phyloP scores from a whole-genome alignment of 2,888 invertebrate species.

The Phortica magna region DNA sequence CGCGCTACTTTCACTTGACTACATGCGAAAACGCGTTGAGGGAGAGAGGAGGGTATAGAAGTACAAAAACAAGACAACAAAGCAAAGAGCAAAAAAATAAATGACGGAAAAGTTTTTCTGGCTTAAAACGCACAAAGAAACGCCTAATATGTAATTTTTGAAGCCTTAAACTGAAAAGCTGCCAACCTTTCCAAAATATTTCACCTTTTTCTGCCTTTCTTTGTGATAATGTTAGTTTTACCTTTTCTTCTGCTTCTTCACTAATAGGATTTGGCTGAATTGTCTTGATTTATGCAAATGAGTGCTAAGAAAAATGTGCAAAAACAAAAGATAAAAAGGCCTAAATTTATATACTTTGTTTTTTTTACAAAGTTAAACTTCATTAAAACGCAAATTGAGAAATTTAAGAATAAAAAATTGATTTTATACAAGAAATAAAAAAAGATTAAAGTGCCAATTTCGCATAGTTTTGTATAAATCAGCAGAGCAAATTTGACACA shows the following conservation, averaged over 20 bases:
- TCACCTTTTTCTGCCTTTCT: constrained; percentile 19
- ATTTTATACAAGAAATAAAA: too few relatives aligned
- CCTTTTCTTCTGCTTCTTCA: constrained; percentile 15
- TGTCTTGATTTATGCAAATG: constrained; percentile 55
- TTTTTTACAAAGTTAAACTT: too few relatives aligned
- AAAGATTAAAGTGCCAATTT: too few relatives aligned
- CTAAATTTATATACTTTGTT: too few relatives aligned
- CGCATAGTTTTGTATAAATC: too few relatives aligned
- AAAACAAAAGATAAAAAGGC: not conserved
- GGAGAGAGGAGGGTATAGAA: not conserved
- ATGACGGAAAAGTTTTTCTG: not conserved
- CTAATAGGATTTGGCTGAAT: constrained; percentile 25
- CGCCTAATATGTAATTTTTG: constrained; percentile 11
- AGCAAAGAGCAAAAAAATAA: not conserved
- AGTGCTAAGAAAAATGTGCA: not conserved
- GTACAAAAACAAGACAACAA: not conserved
- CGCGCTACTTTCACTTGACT: not conserved
- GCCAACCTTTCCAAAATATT: constrained; percentile 1
- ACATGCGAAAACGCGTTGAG: not conserved
- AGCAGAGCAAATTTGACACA: too few relatives aligned
- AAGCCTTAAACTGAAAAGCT: constrained; percentile 22
- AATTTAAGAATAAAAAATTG: too few relatives aligned
- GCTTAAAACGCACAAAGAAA: not conserved
- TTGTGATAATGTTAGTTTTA: constrained; percentile 52
- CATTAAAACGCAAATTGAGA: too few relatives aligned